These are phyloP conservation scores for Channa striata DNA, from an alignment of 2,797 vertebrate genomes.

Conservation along the genomic window DNA sequence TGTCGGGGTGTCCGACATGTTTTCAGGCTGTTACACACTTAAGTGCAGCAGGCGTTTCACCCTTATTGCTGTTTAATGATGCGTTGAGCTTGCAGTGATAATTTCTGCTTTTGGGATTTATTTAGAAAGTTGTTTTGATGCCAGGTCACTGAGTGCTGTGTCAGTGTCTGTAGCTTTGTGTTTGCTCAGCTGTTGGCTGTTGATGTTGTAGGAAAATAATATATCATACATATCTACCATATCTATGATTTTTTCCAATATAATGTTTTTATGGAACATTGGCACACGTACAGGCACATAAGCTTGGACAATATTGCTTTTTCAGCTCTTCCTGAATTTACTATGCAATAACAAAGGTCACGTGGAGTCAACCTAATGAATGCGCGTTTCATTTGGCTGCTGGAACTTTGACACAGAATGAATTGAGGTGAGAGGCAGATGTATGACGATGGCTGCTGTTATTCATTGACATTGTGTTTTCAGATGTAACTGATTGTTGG, in stretches of 20 bases:
- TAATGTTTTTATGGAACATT: neutral
- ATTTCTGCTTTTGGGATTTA: neutral
- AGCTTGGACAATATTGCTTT: neutral
- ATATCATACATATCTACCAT: neutral
- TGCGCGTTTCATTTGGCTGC: neutral
- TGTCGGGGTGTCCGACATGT: too few relatives aligned
- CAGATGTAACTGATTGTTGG: neutral
- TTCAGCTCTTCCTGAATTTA: neutral
- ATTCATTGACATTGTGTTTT: constrained; percentile 20
- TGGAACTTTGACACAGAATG: constrained; percentile 22
- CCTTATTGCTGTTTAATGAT: neutral
- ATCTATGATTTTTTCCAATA: too few relatives aligned
- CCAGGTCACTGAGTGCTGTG: neutral
- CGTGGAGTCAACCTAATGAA: neutral
- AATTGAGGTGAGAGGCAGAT: neutral
- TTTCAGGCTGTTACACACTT: neutral
- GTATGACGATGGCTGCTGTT: neutral
- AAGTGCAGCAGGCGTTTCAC: neutral
- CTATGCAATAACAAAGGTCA: neutral
- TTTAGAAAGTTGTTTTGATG: neutral
- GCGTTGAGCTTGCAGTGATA: neutral
- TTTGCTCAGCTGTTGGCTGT: too few relatives aligned
- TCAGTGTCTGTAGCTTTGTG: constrained; percentile 1
- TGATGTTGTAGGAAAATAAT: neutral
- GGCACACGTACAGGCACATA: neutral